Base-by-base conservation (phyloP, 2,113 vertebrate species). In the Percina caprodes region DNA sequence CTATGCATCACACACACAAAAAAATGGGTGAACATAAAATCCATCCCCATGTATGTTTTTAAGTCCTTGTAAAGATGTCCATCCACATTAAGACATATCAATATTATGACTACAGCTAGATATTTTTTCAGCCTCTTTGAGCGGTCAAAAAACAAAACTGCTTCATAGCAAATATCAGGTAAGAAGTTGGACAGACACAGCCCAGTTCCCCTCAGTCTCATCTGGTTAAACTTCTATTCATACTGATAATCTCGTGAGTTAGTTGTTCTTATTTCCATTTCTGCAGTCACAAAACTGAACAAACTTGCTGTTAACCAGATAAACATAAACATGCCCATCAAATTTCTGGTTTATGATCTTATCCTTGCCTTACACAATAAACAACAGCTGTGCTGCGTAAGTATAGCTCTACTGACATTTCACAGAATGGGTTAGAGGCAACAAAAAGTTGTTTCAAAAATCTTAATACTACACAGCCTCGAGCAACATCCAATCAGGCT, bases 1-100 rank as follows among this genome's bases (percentile, higher is more conserved):
- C 70, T 35, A 23, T 65, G 69, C 65, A 21, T 33, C 65, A 16
- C 66, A 35, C 39, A 19, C 56, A n/a, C n/a, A n/a, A n/a, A n/a
- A n/a, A n/a, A n/a, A n/a, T n/a, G n/a, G n/a, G n/a, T n/a, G n/a
- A n/a, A n/a, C n/a, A n/a, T n/a, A n/a, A n/a, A n/a, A n/a, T n/a
- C n/a, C n/a, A n/a, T n/a, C n/a, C n/a, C n/a, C n/a, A n/a, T n/a
- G n/a, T n/a, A 11, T 9, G 49, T 51, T 51, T 51, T 51, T 9
- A 54, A 11, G 51, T n/a, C 9, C 0, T 54, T n/a, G 51, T 21
- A n/a, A 67, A 18, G 6, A 42, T 42, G 2, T 11, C 39, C 10
- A 42, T 11, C 39, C 39, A 42, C 39, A 9, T 42, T 42, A 10
- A 42, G 10, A 42, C 10, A 42, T 2, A 2, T 7, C 39, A 11